A percentile compares a stretch with the other conserved stretches of the same genome.
phyloP scores from a whole-genome alignment of 2,797 vertebrate species.

The Dendrocincla tyrannina region DNA sequence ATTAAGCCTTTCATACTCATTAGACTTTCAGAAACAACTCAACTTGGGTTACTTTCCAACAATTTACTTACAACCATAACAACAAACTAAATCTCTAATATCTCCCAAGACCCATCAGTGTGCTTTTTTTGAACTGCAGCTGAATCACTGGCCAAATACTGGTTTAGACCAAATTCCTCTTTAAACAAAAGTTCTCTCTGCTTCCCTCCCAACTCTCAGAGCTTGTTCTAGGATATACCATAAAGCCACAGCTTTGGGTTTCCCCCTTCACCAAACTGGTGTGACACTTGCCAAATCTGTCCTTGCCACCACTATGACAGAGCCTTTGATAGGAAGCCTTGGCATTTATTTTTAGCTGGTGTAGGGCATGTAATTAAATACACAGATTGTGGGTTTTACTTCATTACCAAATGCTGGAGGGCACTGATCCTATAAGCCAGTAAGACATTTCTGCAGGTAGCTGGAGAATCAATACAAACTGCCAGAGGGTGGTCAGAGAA shows the following conservation, averaged over 20 bases:
- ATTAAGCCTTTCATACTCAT: rapidly evolving
- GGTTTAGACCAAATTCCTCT: neutral
- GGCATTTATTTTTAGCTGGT: neutral
- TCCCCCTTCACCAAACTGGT: neutral
- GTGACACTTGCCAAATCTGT: neutral
- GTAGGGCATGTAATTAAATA: neutral
- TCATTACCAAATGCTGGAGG: neutral
- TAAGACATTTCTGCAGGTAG: neutral
- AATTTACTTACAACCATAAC: neutral
- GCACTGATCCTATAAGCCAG: neutral
- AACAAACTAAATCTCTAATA: neutral
- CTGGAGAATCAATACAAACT: neutral
- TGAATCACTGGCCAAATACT: neutral
- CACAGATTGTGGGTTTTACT: rapidly evolving
- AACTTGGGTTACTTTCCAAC: neutral
- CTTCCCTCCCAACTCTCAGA: neutral
- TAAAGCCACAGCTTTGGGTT: neutral
- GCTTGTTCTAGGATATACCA: neutral
- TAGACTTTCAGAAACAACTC: neutral
- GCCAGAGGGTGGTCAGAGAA: neutral
- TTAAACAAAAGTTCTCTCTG: neutral
- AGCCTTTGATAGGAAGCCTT: neutral
- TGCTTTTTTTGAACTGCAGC: neutral
- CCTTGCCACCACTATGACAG: neutral
- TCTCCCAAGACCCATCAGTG: neutral